A percentile compares a stretch with the other conserved stretches of the same genome.
phyloP scores from a whole-genome alignment of 2,113 vertebrate species.

The Picathartes gymnocephalus region DNA sequence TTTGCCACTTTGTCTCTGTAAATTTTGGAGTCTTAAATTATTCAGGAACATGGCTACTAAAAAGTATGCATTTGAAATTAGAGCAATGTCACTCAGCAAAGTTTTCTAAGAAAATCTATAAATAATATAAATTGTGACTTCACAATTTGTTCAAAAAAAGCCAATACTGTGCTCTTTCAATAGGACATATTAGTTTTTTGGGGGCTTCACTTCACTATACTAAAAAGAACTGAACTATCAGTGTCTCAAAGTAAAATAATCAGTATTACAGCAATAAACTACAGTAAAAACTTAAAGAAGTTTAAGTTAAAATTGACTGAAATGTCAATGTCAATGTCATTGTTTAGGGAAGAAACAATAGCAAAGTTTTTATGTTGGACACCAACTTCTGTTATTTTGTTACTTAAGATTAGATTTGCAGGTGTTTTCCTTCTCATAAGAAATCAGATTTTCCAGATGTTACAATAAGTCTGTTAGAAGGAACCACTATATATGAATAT shows the following conservation, averaged over 20 bases:
- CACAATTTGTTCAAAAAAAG: background rate
- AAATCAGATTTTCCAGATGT: conserved; percentile 4
- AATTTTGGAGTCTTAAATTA: background rate
- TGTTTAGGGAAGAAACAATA: background rate
- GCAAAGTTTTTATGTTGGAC: background rate
- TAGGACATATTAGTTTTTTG: background rate
- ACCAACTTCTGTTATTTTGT: background rate
- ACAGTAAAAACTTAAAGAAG: background rate
- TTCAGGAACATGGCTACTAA: background rate
- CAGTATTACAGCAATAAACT: background rate
- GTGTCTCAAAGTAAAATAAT: background rate
- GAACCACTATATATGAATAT: background rate
- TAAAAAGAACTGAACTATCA: background rate
- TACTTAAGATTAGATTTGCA: background rate
- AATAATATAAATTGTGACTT: background rate
- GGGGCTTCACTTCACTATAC: background rate
- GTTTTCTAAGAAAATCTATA: background rate
- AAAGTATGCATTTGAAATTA: background rate
- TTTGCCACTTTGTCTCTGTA: background rate
- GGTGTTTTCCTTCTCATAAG: background rate
- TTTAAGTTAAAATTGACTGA: background rate
- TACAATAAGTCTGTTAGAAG: background rate
- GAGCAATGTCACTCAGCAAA: background rate
- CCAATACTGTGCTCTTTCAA: background rate
- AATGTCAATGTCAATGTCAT: too few relatives aligned